Base-by-base conservation (phyloP, 2,797 vertebrate species). In the Adelosebastes latens region DNA sequence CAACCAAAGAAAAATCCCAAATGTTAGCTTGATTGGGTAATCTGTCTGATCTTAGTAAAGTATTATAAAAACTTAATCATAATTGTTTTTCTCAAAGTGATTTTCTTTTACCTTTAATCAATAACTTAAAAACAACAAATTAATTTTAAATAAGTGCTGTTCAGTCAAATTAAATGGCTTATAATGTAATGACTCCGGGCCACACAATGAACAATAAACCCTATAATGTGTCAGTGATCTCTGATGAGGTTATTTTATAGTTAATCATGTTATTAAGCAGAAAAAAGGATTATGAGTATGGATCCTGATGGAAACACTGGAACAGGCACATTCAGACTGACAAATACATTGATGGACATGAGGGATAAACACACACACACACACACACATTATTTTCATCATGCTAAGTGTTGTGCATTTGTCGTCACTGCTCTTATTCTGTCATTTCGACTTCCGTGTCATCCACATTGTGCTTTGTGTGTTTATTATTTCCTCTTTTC, bases 231-330 rank as follows among this genome's bases (percentile, higher is more conserved):
- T 84, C 84, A 84, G 12, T 76, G 77, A 88, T 91, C 79, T 82
- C 66, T 84, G 79, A 88, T 89, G 75, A 75, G 80, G 81, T 79
- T 84, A 80, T 89, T 89, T 90, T 65, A 81, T 82, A 81, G 76
- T 87, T 82, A 90, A 91, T 94, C 69, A 64, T 65, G 79, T 85
- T 87, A 90, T 89, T 88, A 80, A 80, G 70, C 81, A 86, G 73
- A 90, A 87, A 83, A 75, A 84, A 75, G 88, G 92, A 92, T 92
- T 92, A 88, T 39, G 71, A 77, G 36, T 77, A 74, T 78, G 61
- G 75, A 85, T 84, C 75, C 68, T 86, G 71, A 84, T 85, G 32
- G 77, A 83, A 80, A 88, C 34, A 72, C 67, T 64, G 75, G 64
- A 60, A 86, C 49, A 78, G 32, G 6, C 64, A 82, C 71, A 74